phyloP scores from a whole-genome alignment of 2,113 vertebrate species.

The Atrichornis clamosus region DNA sequence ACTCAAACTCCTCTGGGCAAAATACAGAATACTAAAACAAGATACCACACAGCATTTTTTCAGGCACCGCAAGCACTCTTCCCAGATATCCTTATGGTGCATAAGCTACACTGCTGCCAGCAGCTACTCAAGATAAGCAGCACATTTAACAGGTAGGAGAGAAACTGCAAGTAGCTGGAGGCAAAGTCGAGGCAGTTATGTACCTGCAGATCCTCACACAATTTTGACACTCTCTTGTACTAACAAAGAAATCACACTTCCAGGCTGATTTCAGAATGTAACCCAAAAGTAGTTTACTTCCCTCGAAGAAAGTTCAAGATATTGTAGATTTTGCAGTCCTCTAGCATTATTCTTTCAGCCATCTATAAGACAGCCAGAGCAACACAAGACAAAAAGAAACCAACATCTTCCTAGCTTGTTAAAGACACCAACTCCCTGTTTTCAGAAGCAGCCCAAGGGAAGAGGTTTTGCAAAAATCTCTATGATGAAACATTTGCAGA shows the following conservation, averaged over 20 bases:
- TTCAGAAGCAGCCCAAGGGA: background rate
- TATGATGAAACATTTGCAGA: background rate
- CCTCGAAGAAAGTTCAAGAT: background rate
- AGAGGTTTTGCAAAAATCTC: background rate
- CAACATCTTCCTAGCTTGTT: background rate
- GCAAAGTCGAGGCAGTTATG: background rate
- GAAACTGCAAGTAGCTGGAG: background rate
- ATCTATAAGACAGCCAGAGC: background rate
- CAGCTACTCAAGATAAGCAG: conserved; percentile 14
- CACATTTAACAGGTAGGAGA: background rate
- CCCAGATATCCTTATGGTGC: background rate
- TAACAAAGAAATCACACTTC: background rate
- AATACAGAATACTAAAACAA: background rate
- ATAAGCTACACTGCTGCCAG: background rate
- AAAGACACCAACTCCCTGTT: background rate
- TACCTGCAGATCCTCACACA: background rate
- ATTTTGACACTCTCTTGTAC: background rate
- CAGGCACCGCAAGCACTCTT: background rate
- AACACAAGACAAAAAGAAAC: background rate
- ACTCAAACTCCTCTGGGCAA: conserved; percentile 31
- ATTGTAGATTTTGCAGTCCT: background rate
- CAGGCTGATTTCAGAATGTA: background rate
- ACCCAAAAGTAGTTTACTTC: background rate
- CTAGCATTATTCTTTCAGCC: background rate
- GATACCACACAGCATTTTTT: background rate